These are phyloP conservation scores for Trichacis sp. DNA, from an alignment of 2,888 invertebrate genomes.

Conservation along the genomic window DNA sequence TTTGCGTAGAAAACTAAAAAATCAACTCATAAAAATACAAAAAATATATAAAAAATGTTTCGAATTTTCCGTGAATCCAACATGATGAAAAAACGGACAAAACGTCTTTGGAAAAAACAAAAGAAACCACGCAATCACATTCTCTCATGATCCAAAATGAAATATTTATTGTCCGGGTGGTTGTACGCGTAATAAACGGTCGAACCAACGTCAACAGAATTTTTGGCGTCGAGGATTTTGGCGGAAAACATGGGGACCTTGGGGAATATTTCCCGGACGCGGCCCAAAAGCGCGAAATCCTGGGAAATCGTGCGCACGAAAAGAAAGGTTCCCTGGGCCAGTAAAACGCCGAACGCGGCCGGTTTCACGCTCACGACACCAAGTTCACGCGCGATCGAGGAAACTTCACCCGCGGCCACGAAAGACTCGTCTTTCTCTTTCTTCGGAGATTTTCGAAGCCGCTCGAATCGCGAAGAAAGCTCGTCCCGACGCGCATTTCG, in stretches of 20 bases:
- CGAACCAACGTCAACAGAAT: constrained; percentile 3
- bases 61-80: too few relatives aligned
- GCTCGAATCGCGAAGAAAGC: too few relatives aligned
- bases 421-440: too few relatives aligned
- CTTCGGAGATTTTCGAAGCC: neutral
- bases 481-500: too few relatives aligned
- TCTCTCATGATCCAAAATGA: too few relatives aligned
- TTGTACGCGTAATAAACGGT: constrained; percentile 13
- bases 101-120: too few relatives aligned
- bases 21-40: too few relatives aligned
- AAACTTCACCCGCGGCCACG: constrained; percentile 8
- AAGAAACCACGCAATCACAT: too few relatives aligned
- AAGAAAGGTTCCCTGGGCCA: constrained; percentile 10
- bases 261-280: neutral
- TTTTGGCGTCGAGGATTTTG: neutral
- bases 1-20: too few relatives aligned
- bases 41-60: too few relatives aligned
- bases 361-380: constrained; percentile 13
- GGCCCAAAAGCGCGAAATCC: neutral
- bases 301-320: neutral
- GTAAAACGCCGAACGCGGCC: neutral
- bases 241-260: constrained; percentile 14
- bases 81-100: too few relatives aligned
- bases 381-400: constrained; percentile 6
- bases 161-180: constrained; percentile 1